A percentile compares a stretch with the other conserved stretches of the same genome.
Evolutionary conservation across 1,140 invertebrate genomes (phyloP).

Genomic region (Trichoplusia ni): DNA sequence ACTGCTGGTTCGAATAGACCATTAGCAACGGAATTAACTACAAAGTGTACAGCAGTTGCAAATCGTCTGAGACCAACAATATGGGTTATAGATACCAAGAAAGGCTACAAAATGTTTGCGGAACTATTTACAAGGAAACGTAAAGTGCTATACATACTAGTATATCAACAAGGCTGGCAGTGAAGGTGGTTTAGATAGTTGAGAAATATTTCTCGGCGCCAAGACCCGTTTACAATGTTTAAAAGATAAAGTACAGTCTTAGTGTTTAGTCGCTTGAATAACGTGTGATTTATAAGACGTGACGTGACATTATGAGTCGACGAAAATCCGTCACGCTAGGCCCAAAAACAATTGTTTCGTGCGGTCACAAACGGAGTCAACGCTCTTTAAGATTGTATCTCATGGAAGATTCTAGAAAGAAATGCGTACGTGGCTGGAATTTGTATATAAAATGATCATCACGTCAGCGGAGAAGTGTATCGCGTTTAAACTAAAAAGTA

Average conservation of each 20-base stretch:
- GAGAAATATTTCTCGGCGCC: conserved; percentile 63
- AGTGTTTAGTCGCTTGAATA: conserved; percentile 26
- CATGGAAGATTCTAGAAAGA: conserved; percentile 39
- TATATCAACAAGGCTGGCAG: conserved; percentile 62
- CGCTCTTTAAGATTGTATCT: conserved; percentile 39
- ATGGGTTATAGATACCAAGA: conserved; percentile 27
- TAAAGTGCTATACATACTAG: conserved; percentile 26
- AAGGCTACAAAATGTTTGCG: conserved; percentile 50
- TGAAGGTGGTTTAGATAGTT: conserved; percentile 69
- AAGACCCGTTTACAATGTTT: conserved; percentile 5
- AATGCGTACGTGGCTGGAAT: conserved; percentile 37
- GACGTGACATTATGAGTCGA: conserved; percentile 37
- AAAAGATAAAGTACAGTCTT: conserved; percentile 9
- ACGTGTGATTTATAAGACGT: conserved; percentile 39
- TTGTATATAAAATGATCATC: conserved; percentile 25
- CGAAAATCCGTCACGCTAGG: conserved; percentile 42
- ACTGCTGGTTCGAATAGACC: conserved; percentile 9
- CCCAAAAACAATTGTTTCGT: conserved; percentile 43
- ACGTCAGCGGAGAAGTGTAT: conserved; percentile 12
- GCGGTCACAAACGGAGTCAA: conserved; percentile 37
- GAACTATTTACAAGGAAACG: conserved; percentile 67
- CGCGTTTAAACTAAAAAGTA: conserved; percentile 24
- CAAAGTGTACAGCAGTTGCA: conserved; percentile 24
- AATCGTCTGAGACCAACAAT: conserved; percentile 28
- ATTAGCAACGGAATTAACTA: conserved; percentile 31